Evolutionary conservation across 2,888 invertebrate species (phyloP).

Genomic region (Junonia oenone): DNA sequence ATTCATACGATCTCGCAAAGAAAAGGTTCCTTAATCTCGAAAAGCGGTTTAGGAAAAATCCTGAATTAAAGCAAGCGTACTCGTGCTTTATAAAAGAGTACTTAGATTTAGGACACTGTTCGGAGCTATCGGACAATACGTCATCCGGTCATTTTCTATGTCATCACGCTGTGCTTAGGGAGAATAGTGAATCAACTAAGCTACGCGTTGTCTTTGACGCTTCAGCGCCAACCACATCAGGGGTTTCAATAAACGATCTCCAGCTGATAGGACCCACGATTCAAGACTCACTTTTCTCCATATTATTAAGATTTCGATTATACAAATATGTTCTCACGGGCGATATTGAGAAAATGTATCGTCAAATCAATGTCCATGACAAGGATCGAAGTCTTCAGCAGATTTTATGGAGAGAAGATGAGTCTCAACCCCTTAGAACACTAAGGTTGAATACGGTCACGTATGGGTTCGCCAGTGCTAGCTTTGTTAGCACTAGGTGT

Average conservation of each 20-base stretch:
- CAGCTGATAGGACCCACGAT: conserved; percentile 26
- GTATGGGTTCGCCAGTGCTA: conserved; percentile 29
- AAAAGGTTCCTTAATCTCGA: conserved; percentile 18
- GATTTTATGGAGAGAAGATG: conserved; percentile 29
- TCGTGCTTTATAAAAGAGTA: not conserved
- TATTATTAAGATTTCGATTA: conserved; percentile 21
- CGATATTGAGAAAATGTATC: conserved; percentile 30
- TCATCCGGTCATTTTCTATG: conserved; percentile 20
- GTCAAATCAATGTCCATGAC: conserved; percentile 18
- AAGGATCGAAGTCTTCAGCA: conserved; percentile 18
- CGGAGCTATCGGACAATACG: not conserved
- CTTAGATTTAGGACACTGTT: not conserved
- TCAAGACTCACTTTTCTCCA: conserved; percentile 27
- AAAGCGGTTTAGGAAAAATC: conserved; percentile 9
- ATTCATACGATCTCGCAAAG: conserved; percentile 7
- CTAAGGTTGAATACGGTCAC: conserved; percentile 27
- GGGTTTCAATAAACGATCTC: conserved; percentile 29
- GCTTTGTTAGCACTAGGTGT: conserved; percentile 27
- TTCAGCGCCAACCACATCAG: conserved; percentile 26
- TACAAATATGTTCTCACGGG: conserved; percentile 26
- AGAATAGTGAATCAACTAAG: conserved; percentile 31
- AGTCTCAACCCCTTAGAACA: conserved; percentile 17
- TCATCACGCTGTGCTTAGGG: conserved; percentile 28
- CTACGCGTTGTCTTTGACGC: conserved; percentile 33
- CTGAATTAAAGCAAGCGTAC: conserved; percentile 14